phyloP scores from a whole-genome alignment of 2,797 vertebrate species.

The Pseudopleuronectes americanus region DNA sequence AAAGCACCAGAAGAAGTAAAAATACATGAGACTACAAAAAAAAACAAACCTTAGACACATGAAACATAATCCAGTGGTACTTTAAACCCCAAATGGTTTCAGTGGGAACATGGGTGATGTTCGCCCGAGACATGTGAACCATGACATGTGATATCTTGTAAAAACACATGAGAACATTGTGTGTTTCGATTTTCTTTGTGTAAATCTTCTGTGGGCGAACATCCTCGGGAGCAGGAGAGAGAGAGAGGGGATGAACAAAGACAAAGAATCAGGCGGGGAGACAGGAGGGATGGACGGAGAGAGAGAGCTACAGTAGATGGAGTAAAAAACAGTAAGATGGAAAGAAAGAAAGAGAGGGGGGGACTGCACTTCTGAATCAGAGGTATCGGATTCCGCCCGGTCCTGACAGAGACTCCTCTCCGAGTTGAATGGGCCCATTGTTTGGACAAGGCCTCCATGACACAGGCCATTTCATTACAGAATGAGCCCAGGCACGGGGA shows the following conservation, averaged over 20 bases:
- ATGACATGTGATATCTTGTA: slow-evolving; percentile 4
- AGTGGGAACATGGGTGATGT: slow-evolving; percentile 25
- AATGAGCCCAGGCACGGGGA: slow-evolving; percentile 72
- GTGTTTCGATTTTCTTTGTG: slow-evolving; percentile 9
- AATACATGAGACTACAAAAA: slow-evolving; percentile 35
- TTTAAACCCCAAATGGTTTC: slow-evolving; percentile 20
- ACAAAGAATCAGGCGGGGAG: slow-evolving; percentile 4
- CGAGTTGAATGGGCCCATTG: slow-evolving; percentile 83
- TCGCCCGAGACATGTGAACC: slow-evolving; percentile 18
- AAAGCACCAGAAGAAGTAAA: slow-evolving; percentile 13
- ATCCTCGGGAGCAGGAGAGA: slow-evolving; percentile 12
- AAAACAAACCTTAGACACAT: slow-evolving; percentile 7
- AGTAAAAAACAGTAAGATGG: slow-evolving; percentile 55
- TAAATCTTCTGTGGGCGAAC: slow-evolving; percentile 9
- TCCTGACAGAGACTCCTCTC: slow-evolving; percentile 79
- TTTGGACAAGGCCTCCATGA: slow-evolving; percentile 80
- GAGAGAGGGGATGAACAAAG: not conserved
- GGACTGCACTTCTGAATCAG: slow-evolving; percentile 74
- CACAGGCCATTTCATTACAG: slow-evolving; percentile 84
- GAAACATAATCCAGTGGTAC: slow-evolving; percentile 19
- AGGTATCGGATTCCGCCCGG: slow-evolving; percentile 81
- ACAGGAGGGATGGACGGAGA: slow-evolving; percentile 22
- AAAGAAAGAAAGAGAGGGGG: slow-evolving; percentile 69
- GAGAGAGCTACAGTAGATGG: slow-evolving; percentile 29
- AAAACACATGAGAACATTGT: slow-evolving; percentile 23